Percentiles rank a stretch among this genome's conserved stretches.
Evolutionary conservation across 2,888 invertebrate species (phyloP).

Genomic region (Clanis bilineata): DNA sequence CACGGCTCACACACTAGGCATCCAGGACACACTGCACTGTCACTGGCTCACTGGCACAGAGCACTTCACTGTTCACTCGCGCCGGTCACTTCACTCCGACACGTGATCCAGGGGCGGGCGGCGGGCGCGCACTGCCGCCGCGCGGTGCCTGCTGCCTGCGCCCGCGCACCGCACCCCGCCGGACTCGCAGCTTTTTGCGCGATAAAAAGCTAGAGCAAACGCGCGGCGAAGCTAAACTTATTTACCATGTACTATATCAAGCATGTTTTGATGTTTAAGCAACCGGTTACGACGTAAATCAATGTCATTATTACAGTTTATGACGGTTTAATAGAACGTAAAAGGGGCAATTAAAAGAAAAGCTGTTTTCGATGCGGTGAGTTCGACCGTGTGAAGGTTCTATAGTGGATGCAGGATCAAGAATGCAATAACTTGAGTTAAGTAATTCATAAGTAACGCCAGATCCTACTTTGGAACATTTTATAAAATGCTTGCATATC

Average conservation of each 20-base stretch:
- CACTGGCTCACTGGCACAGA: background rate
- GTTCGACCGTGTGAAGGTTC: too few relatives aligned
- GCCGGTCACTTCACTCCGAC: constrained; percentile 28
- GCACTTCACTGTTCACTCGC: constrained; percentile 11
- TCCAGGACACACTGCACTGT: constrained; percentile 18
- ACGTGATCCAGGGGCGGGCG: constrained; percentile 47
- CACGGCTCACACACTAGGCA: constrained; percentile 2
- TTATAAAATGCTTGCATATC: too few relatives aligned
- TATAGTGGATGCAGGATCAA: too few relatives aligned
- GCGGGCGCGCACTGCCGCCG: constrained; percentile 56
- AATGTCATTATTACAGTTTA: background rate
- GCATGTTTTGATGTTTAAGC: background rate
- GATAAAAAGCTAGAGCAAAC: constrained; percentile 60
- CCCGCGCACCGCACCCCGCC: constrained; percentile 50
- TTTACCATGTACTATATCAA: background rate
- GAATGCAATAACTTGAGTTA: too few relatives aligned
- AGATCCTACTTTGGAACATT: too few relatives aligned
- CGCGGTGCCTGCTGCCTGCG: constrained; percentile 27
- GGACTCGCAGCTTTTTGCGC: constrained; percentile 59
- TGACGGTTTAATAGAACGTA: constrained; percentile 17
- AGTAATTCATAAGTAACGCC: too few relatives aligned
- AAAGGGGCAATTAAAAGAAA: background rate
- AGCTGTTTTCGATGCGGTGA: background rate
- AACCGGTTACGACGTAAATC: background rate
- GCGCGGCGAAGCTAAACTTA: background rate